Evolutionary conservation across 2,888 invertebrate species (phyloP).

Genomic region (Pilophorus perplexus): DNA sequence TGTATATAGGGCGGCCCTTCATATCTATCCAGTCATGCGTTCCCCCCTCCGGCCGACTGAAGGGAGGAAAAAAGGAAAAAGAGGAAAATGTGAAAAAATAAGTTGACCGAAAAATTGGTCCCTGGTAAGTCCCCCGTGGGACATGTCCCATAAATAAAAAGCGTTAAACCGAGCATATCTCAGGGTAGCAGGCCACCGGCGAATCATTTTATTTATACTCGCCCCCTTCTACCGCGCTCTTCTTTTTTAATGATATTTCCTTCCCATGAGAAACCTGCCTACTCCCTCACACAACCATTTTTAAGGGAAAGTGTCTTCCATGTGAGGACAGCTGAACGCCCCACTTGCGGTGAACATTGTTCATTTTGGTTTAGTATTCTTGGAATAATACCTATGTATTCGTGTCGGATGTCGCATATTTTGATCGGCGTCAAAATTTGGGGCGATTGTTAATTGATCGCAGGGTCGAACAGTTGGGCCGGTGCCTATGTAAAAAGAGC

Average conservation of each 20-base stretch:
- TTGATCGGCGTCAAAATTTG: too few species aligned
- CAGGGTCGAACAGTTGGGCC: too few species aligned
- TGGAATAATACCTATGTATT: too few species aligned
- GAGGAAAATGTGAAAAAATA: constrained; percentile 46
- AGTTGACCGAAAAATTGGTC: constrained; percentile 49
- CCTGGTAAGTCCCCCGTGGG: constrained; percentile 27
- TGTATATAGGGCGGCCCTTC: constrained; percentile 41
- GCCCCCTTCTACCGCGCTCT: background rate
- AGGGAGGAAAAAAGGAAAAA: constrained; percentile 15
- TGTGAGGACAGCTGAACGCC: too few species aligned
- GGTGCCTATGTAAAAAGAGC: too few species aligned
- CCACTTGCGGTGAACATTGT: too few species aligned
- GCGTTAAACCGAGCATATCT: constrained; percentile 43
- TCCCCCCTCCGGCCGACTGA: constrained; percentile 7
- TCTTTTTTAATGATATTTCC: constrained; percentile 18
- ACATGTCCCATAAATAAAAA: constrained; percentile 40
- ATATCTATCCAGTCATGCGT: constrained; percentile 42
- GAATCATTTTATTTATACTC: constrained; percentile 36
- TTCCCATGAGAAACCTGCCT: too few species aligned
- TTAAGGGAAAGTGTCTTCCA: too few species aligned
- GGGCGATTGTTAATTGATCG: too few species aligned
- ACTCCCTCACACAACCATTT: too few species aligned
- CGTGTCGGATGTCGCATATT: too few species aligned
- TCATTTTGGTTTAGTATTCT: too few species aligned
- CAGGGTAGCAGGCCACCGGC: constrained; percentile 40